Conservation (phyloP, 2,888 invertebrate genomes). For the Xiphydria camelus region DNA sequence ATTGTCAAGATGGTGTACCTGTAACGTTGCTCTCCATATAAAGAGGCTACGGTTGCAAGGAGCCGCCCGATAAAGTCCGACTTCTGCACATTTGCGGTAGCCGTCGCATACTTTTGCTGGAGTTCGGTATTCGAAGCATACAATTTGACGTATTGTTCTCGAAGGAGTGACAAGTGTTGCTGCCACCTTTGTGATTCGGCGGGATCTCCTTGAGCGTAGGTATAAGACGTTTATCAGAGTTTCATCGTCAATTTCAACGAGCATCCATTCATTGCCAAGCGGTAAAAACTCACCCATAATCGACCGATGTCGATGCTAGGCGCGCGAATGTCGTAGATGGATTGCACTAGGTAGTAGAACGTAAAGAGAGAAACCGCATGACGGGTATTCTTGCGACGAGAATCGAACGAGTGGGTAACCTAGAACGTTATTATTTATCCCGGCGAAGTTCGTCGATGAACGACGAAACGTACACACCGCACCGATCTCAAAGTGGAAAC, state of each 20-base stretch:
- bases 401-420: too few species aligned
- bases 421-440: too few species aligned
- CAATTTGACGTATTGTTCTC: slow-evolving; percentile 89
- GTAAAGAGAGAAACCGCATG: background rate
- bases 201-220: slow-evolving; percentile 38
- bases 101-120: slow-evolving; percentile 81
- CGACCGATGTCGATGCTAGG: too few species aligned
- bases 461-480: too few species aligned
- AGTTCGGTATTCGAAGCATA: slow-evolving; percentile 80
- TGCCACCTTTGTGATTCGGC: slow-evolving; percentile 61
- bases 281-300: slow-evolving; percentile 23
- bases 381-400: too few species aligned
- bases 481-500: too few species aligned
- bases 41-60: slow-evolving; percentile 77
- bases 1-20: slow-evolving; percentile 52
- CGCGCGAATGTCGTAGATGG: too few species aligned
- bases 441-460: too few species aligned
- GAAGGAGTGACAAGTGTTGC: slow-evolving; percentile 81
- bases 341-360: slow-evolving; percentile 3
- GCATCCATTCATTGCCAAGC: too few species aligned
- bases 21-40: slow-evolving; percentile 79
- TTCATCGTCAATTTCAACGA: too few species aligned
- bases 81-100: slow-evolving; percentile 71
- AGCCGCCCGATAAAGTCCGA: slow-evolving; percentile 85
- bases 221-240: slow-evolving; percentile 1